Base-by-base conservation (phyloP, 1,140 invertebrate species). In the Heliconius himera region DNA sequence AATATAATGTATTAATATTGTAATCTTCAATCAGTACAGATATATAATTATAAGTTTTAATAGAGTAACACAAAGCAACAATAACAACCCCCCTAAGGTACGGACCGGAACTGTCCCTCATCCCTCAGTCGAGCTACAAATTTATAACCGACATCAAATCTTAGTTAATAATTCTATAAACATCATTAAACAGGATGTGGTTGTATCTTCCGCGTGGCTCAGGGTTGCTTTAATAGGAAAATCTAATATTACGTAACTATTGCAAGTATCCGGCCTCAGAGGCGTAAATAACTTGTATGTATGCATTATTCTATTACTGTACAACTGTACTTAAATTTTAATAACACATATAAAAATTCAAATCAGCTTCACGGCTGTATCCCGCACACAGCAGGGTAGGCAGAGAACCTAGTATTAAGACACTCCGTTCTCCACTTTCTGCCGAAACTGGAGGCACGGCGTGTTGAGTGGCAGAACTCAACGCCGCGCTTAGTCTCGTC, bases 141-240 rank as follows among this genome's bases (percentile, higher is more conserved):
- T 91, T 92, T 90, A 87, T 88, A 81, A 87, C 78, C 72, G 87
- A 87, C 84, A 84, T 89, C 90, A 88, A 86, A 91, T 92, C 90
- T 91, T 94, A 93, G 88, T 94, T 94, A 94, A 93, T 94, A 90
- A 93, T 93, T 93, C 90, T 87, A 90, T 90, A 93, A 92, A 91
- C 90, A 93, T 93, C 90, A 92, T 90, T 90, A 89, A 90, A 90
- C 90, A 93, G 92, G 92, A 93, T 92, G 92, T 84, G 92, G 92
- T 89, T 74, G 49, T 81, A 81, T 84, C 80, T 86, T 90, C 86
- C 85, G 84, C 74, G 81, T 84, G 87, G 88, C 29, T 71, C 38
- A 41, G 20, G 56, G 72, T 66, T n/a, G 22, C 11, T 66, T 66
- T n/a, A 29, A 77, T 60, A 73, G 79, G 36, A 73, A 80, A 60